Base-by-base conservation (phyloP, 2,113 vertebrate species). In the Tetraodon nigroviridis region DNA sequence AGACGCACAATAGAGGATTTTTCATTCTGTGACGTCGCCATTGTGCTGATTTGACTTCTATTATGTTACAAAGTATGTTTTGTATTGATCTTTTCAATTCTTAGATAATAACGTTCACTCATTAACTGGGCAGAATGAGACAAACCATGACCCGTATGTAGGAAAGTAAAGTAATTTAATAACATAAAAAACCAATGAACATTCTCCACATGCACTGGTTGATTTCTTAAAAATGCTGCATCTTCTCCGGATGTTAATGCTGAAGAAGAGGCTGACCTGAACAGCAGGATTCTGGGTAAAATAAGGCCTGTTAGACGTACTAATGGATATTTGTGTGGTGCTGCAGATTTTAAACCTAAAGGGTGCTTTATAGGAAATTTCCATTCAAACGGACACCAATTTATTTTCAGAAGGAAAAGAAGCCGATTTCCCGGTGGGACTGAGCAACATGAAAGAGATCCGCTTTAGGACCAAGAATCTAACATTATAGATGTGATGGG, bases 101-200 rank as follows among this genome's bases (percentile, higher is more conserved):
- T 37, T 6, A 6, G 4, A 27, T 6, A 27, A 6, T 27, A 37
- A 37, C 10, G 3, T 37, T 12, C 8, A 37, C 32, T 37, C 32
- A 12, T 37, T 37, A 37, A 37, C 32, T 12, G 32, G 15, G 15
- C 15, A 7, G 8, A 46, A n/a, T 47, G 47, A 74, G 54, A 66
- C 59, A 71, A 20, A 77, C 48, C 58, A 72, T 55, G 20, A 49
- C 52, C 52, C 67, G 6, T 45, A 58, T 21, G 57, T 84, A 89
- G 73, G 82, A 87, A 89, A 88, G 86, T 86, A 84, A 87, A 83
- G 58, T 82, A 85, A 88, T 88, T 88, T 88, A 89, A 89, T 90
- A 63, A 86, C 82, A 85, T 80, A 64, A 75, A 76, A 82, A 84
- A 87, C 67, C 79, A 86, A 83, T 80, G 54, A 78, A 83, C 80